Conservation (phyloP, 2,888 invertebrate species). For the Brachyptera risi region DNA sequence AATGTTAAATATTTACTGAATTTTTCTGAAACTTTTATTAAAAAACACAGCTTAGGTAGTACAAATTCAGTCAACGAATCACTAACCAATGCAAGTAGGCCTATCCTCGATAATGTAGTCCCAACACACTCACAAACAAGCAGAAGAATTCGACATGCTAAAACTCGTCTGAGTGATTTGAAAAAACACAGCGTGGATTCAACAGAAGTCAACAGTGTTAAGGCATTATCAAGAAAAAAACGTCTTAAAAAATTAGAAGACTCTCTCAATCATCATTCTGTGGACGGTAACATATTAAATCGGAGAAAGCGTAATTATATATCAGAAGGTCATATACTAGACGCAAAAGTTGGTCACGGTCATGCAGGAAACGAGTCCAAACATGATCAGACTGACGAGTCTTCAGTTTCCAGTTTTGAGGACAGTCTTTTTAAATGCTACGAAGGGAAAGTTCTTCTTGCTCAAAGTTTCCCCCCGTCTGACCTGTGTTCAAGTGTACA, state of each 20-base stretch:
- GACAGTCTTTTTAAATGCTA: slow-evolving; percentile 71
- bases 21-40: slow-evolving; percentile 6
- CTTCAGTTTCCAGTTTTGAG: slow-evolving; percentile 79
- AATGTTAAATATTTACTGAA: slow-evolving; percentile 3
- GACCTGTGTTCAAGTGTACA: slow-evolving; percentile 63
- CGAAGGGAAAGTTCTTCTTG: slow-evolving; percentile 68
- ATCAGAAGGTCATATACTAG: slow-evolving; percentile 52
- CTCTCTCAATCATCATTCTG: not conserved
- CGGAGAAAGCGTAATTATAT: not conserved
- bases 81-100: slow-evolving; percentile 31
- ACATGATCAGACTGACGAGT: slow-evolving; percentile 49
- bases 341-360: slow-evolving; percentile 72
- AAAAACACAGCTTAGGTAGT: slow-evolving; percentile 3
- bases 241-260: not conserved
- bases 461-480: slow-evolving; percentile 66
- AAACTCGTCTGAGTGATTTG: slow-evolving; percentile 31
- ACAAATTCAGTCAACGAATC: slow-evolving; percentile 24
- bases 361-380: slow-evolving; percentile 59
- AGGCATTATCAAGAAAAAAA: not conserved
- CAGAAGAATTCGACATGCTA: slow-evolving; percentile 37
- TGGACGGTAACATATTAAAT: not conserved
- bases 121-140: slow-evolving; percentile 28
- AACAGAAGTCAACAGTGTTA: too few relatives aligned
- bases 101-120: too few relatives aligned
- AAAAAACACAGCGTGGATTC: too few relatives aligned